These are phyloP conservation scores for Carduelis carduelis DNA, from an alignment of 2,797 vertebrate genomes.

Conservation along the genomic window DNA sequence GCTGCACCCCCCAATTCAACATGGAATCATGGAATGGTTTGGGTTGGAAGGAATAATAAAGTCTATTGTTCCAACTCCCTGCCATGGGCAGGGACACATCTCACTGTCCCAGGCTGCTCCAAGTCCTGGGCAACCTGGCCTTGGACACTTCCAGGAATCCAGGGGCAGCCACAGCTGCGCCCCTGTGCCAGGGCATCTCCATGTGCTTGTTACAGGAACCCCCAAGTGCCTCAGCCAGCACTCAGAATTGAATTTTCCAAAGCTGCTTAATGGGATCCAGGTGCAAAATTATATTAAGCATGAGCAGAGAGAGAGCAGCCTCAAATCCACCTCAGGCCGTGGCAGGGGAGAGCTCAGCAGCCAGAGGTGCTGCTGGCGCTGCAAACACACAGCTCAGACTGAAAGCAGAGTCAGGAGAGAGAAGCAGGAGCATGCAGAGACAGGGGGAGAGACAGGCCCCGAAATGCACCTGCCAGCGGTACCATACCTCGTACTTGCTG, in stretches of 20 bases:
- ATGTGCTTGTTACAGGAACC: background rate
- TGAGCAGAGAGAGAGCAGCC: background rate
- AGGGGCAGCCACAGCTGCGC: background rate
- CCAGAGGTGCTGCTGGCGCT: background rate
- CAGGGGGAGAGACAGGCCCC: slow-evolving; percentile 9
- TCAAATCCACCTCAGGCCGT: accelerated
- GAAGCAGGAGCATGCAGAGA: background rate
- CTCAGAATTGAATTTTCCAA: background rate
- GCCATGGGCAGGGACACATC: background rate
- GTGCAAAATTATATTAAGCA: background rate
- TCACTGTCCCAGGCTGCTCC: background rate
- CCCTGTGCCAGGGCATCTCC: background rate
- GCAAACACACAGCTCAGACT: background rate
- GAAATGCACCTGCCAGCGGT: slow-evolving; percentile 26
- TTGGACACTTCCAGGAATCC: background rate
- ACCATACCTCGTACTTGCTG: slow-evolving; percentile 99
- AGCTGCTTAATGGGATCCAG: background rate
- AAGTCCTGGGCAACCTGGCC: accelerated
- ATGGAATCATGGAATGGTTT: background rate
- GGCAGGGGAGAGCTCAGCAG: background rate
- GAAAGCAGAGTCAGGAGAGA: background rate
- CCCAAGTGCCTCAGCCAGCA: background rate
- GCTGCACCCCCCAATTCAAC: background rate
- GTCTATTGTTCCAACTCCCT: background rate
- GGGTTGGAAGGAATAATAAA: background rate